phyloP scores from a whole-genome alignment of 2,888 invertebrate genomes.

The Lochmaea crataegi region DNA sequence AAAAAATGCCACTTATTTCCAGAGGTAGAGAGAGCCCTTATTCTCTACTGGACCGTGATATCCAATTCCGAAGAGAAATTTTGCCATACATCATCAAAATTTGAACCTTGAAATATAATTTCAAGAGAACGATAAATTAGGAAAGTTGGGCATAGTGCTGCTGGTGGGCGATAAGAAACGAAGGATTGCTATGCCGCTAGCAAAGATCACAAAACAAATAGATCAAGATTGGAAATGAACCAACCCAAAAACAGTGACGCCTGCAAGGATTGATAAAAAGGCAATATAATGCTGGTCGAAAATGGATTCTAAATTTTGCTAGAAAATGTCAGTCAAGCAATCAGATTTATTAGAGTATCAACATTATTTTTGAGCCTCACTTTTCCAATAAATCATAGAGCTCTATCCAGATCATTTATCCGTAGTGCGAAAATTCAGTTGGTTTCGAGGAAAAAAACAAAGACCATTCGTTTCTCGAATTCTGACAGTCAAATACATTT shows the following conservation, averaged over 20 bases:
- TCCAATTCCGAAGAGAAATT: conserved; percentile 66
- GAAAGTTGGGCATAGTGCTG: conserved; percentile 54
- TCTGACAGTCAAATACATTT: not conserved
- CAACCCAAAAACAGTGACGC: conserved; percentile 52
- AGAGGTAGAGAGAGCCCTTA: conserved; percentile 15
- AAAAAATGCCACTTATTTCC: conserved; percentile 28
- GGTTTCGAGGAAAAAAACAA: too few relatives aligned
- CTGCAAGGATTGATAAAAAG: conserved; percentile 4
- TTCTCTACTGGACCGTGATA: conserved; percentile 43
- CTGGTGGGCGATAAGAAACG: conserved; percentile 62
- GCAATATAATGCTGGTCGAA: not conserved
- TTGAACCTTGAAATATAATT: conserved; percentile 66
- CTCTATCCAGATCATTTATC: too few relatives aligned
- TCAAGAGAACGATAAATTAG: conserved; percentile 61
- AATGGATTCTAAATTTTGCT: too few relatives aligned
- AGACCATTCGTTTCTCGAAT: too few relatives aligned
- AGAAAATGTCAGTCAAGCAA: too few relatives aligned
- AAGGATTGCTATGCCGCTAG: conserved; percentile 62
- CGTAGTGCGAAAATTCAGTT: too few relatives aligned
- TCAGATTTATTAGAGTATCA: too few relatives aligned
- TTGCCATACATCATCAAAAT: conserved; percentile 63
- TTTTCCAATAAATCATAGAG: too few relatives aligned
- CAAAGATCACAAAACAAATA: conserved; percentile 66
- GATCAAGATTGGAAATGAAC: conserved; percentile 63
- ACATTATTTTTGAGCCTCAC: too few relatives aligned